These are phyloP conservation scores for Cossypha niveicapilla DNA, from an alignment of 2,797 vertebrate species.

Conservation along the genomic window DNA sequence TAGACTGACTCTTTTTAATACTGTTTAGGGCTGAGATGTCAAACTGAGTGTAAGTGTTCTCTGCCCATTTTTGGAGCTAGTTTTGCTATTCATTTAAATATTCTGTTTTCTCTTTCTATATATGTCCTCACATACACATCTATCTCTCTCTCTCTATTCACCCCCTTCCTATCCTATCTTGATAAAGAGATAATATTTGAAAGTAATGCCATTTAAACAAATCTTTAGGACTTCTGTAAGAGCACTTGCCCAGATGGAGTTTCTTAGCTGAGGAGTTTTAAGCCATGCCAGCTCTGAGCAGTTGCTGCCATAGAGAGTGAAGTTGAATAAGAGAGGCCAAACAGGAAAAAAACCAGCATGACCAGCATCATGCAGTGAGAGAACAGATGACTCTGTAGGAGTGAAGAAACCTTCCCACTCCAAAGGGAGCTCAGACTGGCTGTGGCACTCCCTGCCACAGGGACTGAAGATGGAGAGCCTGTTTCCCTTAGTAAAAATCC, in stretches of 20 bases:
- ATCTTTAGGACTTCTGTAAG: neutral
- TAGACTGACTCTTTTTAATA: neutral
- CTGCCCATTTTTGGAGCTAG: neutral
- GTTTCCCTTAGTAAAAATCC: neutral
- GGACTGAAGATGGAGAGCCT: neutral
- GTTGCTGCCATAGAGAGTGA: accelerated
- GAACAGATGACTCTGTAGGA: neutral
- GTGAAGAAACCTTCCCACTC: neutral
- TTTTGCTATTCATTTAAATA: neutral
- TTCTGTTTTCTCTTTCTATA: neutral
- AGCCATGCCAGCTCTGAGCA: neutral
- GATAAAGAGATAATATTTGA: neutral
- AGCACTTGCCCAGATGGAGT: neutral
- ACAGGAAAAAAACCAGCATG: neutral
- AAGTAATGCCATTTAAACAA: neutral
- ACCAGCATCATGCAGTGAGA: neutral
- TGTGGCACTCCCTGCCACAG: neutral
- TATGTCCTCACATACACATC: neutral
- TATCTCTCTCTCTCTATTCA: accelerated
- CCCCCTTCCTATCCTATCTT: neutral
- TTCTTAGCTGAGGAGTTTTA: neutral
- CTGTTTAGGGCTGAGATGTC: neutral
- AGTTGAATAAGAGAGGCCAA: neutral
- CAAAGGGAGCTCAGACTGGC: neutral
- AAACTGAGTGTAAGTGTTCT: neutral